Evolutionary conservation across 2,113 vertebrate species (phyloP), one percentile per base, ranked within the genome.

Genomic region (Orientallactaga bullata): DNA sequence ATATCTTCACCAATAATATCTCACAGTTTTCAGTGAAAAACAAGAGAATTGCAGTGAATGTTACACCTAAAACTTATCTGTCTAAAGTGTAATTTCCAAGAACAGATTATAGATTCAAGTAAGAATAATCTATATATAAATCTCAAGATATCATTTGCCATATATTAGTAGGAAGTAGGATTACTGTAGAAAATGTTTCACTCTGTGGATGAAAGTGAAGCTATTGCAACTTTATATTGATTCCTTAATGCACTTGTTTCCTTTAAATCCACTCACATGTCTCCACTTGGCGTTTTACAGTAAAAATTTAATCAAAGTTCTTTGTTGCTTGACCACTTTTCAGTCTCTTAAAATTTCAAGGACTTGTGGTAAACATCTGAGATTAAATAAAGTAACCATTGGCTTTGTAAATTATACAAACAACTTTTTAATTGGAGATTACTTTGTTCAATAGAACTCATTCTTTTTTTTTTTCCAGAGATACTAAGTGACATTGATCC

Each of bases 201-300:
- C 15, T 72, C 9, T 89, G 47, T 76, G n/a, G n/a, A n/a, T n/a
- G n/a, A n/a, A n/a, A n/a, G n/a, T n/a, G 60, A 86, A 80, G 77
- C 28, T 88, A 23, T 96, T 89, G 61, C 17, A 55, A 92, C 23
- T 73, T 15, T 23, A 28, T 92, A 91, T 91, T 81, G 91, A 95
- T 95, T 92, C 32, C 39, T 91, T 90, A 94, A 94, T 95, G 86
- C 89, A 91, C 82, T 88, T 73, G 60, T 78, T 90, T 85, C 89
- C n/a, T 94, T 94, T 88, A 83, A 69, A 85, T 82, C 16, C 78
- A 81, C 63, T 76, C 32, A 60, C 76, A 89, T 47, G 21, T 76
- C 28, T 65, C 58, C n/a, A 78, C 88, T 26, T 91, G 12, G 30
- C 15, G 51, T 30, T 74, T 85, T 95, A 89, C 80, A 78, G 74